Conservation (phyloP, 92 coral and sea anemone species). For the Ricordea florida region DNA sequence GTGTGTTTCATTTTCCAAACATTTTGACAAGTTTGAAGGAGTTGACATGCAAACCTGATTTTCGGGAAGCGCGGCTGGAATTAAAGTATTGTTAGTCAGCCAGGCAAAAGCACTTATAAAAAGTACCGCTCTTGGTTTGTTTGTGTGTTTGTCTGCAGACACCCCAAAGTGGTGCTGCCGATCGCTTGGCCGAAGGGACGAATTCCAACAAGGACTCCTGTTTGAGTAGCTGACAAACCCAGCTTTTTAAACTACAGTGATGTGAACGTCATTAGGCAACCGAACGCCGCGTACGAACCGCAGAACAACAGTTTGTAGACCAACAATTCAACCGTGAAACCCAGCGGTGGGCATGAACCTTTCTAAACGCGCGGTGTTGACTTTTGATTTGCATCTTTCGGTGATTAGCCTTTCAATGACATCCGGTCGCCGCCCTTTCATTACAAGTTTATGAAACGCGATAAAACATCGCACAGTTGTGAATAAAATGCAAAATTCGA, state of each 20-base stretch:
- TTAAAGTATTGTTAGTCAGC: constrained; percentile 5
- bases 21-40: not conserved
- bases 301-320: constrained; percentile 49
- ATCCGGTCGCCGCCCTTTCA: no score
- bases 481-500: no score
- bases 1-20: not conserved
- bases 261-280: constrained; percentile 30
- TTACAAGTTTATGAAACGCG: no score
- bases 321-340: constrained; percentile 5
- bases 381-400: no score
- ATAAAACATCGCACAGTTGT: no score
- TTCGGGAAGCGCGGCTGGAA: not conserved
- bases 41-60: not conserved
- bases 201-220: constrained; percentile 56
- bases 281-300: constrained; percentile 46
- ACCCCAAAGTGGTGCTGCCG: constrained; percentile 59
- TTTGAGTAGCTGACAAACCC: constrained; percentile 57
- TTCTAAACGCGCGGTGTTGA: no score
- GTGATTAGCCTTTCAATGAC: no score
- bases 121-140: not conserved
- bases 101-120: constrained; percentile 17
- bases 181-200: constrained; percentile 45
- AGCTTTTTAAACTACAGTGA: constrained; percentile 69
- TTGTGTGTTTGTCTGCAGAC: constrained; percentile 23
- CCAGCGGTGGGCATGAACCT: no score